Evolutionary conservation across 2,113 vertebrate genomes (phyloP), one percentile per base, ranked within the genome.

Genomic region (Sisor rabdophorus): DNA sequence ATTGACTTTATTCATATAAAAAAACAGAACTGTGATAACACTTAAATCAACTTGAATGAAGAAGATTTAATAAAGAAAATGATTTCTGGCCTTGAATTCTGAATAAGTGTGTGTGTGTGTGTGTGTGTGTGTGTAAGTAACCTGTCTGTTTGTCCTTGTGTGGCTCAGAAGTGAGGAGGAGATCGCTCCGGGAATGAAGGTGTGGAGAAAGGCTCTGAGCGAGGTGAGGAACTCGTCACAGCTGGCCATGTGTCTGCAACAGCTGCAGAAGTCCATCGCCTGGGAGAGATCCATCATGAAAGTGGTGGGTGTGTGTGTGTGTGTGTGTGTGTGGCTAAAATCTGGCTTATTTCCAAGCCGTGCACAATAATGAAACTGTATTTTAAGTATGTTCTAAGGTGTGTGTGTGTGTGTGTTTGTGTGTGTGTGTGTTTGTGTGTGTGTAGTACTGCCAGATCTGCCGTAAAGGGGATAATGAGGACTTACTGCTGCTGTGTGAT

Each of bases 211-310:
- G 90, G 97, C 96, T 44, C 86, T 99, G 82, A 91, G 89, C 72
- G 96, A 97, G 87, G 95, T 96, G 0, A 93, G 94, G 70, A 99
- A 95, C 83, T 96, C 96, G 60, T 95, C 96, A 60, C 97, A 99
- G 91, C 89, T 99, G 87, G 95, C 97, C 85, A 95, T 99, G 91
- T 99, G 97, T 83, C 92, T 99, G 87, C 97, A 99, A 91, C 97
- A 99, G 79, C 92, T 99, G 84, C 97, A 99, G 94, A 99, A 97
- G 91, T 95, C 96, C 76, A 98, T 99, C 85, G 97, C 97, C 75
- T 99, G 97, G 97, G 97, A 98, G 90, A 94, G 97, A 88, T 99
- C 97, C 80, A 99, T 99, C 91, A 99, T 99, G 97, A 99, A 99
- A 98, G 97, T 99, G 93, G 97, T 99, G 89, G 93, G 97, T 92